phyloP scores from a whole-genome alignment of 2,888 invertebrate species.

The Aricia artaxerxes region DNA sequence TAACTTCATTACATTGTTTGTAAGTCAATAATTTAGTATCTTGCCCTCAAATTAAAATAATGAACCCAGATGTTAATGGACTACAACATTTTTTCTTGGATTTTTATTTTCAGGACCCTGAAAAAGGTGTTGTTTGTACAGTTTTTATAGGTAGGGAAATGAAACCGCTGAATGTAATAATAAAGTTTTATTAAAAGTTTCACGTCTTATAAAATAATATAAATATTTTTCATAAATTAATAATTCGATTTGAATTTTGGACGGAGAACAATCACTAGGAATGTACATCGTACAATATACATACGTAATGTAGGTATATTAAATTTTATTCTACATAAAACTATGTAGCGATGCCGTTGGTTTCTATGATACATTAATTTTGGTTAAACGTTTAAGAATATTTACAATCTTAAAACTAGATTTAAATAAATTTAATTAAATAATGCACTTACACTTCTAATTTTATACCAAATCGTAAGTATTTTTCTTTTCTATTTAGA shows the following conservation, averaged over 20 bases:
- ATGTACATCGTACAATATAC: slow-evolving; percentile 58
- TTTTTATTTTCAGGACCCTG: background rate
- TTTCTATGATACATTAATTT: slow-evolving; percentile 43
- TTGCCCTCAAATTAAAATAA: background rate
- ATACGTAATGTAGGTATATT: slow-evolving; percentile 68
- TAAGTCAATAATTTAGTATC: no score
- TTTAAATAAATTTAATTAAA: background rate
- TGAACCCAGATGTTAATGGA: background rate
- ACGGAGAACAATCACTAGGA: slow-evolving; percentile 61
- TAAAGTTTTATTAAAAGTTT: slow-evolving; percentile 52
- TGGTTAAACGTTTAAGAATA: slow-evolving; percentile 41
- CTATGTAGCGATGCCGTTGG: slow-evolving; percentile 53
- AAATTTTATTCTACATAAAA: slow-evolving; percentile 57
- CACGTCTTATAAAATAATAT: slow-evolving; percentile 49
- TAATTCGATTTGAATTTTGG: slow-evolving; percentile 59
- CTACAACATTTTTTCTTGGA: background rate
- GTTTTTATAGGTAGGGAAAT: slow-evolving; percentile 36
- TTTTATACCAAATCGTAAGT: background rate
- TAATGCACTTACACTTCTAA: background rate
- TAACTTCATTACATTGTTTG: no score
- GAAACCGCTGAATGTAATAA: slow-evolving; percentile 40
- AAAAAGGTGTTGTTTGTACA: background rate
- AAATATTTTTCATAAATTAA: slow-evolving; percentile 47
- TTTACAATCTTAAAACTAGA: slow-evolving; percentile 12
- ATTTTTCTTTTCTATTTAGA: background rate